Conservation (phyloP, 2,113 vertebrate species). For the Ptychochromis oligacanthus region DNA sequence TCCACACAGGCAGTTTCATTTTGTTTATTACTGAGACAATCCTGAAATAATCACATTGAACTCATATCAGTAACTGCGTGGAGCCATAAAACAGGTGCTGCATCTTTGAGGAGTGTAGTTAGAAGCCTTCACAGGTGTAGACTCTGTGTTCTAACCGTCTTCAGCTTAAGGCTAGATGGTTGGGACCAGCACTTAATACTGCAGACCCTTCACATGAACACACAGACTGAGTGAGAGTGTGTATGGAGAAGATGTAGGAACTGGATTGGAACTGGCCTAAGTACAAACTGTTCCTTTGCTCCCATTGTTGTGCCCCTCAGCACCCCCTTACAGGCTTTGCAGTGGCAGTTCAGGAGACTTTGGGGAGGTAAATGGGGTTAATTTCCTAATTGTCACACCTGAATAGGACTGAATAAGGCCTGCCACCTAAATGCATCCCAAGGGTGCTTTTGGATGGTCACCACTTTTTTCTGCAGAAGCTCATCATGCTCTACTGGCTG, state of each 20-base stretch:
- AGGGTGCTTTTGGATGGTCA: neutral
- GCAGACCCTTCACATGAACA: neutral
- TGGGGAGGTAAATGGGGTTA: neutral
- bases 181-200: neutral
- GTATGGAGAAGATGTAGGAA: neutral
- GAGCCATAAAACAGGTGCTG: too few species aligned
- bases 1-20: too few species aligned
- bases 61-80: too few species aligned
- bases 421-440: too few species aligned
- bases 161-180: neutral
- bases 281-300: neutral
- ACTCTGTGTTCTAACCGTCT: neutral
- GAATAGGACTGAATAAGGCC: neutral
- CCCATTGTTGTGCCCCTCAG: neutral
- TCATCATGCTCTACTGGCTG: too few species aligned
- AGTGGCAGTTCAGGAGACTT: neutral
- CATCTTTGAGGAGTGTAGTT: neutral
- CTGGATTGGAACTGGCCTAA: neutral
- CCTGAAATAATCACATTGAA: too few species aligned
- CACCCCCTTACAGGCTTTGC: neutral
- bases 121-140: rapidly evolving
- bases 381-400: neutral
- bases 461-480: neutral
- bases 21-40: too few species aligned
- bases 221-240: neutral